These are phyloP conservation scores for Archaeoteleia sp. DNA, from an alignment of 2,888 invertebrate genomes.

Conservation along the genomic window DNA sequence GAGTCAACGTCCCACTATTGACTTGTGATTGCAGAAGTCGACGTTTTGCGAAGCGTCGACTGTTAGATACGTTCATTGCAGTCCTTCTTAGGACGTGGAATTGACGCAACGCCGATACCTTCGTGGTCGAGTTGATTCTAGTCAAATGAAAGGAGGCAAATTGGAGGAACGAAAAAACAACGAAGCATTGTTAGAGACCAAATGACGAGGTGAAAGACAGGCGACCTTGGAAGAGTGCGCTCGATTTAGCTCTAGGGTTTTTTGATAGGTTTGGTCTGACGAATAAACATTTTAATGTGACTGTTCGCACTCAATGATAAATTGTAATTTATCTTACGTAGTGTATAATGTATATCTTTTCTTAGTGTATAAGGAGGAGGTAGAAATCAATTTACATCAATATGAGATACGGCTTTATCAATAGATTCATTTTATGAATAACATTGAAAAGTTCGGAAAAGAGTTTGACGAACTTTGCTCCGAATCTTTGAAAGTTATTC, in stretches of 20 bases:
- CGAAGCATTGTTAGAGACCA: slow-evolving; percentile 33
- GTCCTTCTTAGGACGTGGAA: slow-evolving; percentile 14
- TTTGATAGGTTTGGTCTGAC: neutral
- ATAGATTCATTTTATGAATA: too few species aligned
- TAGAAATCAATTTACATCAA: too few species aligned
- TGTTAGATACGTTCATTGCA: slow-evolving; percentile 30
- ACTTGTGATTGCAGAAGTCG: slow-evolving; percentile 9
- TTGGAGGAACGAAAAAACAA: slow-evolving; percentile 31
- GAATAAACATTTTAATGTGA: neutral
- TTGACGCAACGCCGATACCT: slow-evolving; percentile 28
- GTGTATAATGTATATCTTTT: too few species aligned
- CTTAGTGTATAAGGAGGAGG: too few species aligned
- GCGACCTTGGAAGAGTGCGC: slow-evolving; percentile 16
- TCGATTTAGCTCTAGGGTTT: too few species aligned
- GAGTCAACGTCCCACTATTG: slow-evolving; percentile 23
- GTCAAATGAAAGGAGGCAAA: slow-evolving; percentile 18
- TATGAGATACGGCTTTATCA: too few species aligned
- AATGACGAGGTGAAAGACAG: slow-evolving; percentile 40
- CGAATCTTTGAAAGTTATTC: too few species aligned
- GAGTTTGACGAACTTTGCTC: too few species aligned
- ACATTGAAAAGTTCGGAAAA: too few species aligned
- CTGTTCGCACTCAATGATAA: too few species aligned
- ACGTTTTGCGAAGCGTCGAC: slow-evolving; percentile 27
- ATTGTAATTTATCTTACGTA: too few species aligned
- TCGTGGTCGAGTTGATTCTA: slow-evolving; percentile 9